Conservation (phyloP, 2,113 vertebrate genomes). For the Oreocharis arfaki region DNA sequence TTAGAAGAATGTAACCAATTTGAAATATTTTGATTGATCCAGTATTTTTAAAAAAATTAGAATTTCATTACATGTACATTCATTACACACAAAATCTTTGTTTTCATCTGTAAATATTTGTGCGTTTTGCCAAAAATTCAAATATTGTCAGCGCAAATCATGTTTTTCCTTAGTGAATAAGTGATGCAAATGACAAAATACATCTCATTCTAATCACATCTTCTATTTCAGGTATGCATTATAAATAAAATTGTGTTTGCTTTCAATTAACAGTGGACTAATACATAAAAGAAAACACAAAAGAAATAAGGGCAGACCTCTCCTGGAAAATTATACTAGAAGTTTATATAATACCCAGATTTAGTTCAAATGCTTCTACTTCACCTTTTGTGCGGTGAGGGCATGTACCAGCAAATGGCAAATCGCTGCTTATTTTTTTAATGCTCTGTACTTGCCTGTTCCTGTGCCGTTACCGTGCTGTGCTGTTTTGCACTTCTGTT, state of each 20-base stretch:
- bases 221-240: not conserved
- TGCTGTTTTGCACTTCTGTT: not conserved
- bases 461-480: not conserved
- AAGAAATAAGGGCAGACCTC: not conserved
- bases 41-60: not conserved
- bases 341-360: not conserved
- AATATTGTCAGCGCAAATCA: not conserved
- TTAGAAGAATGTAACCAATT: not conserved
- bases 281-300: not conserved
- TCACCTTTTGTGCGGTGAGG: not conserved
- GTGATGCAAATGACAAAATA: not conserved
- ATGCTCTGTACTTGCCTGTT: not conserved
- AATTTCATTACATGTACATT: not conserved
- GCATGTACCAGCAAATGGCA: fast-evolving
- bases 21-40: not conserved
- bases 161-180: not conserved
- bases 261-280: not conserved
- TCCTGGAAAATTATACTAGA: not conserved
- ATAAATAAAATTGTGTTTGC: not conserved
- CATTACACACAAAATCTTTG: not conserved
- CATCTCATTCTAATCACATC: not conserved
- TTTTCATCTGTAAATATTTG: not conserved
- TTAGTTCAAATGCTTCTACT: not conserved
- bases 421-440: not conserved
- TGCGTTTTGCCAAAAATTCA: not conserved